Evolutionary conservation across 2,888 invertebrate genomes (phyloP).

Genomic region (Pseudanteris insignis): DNA sequence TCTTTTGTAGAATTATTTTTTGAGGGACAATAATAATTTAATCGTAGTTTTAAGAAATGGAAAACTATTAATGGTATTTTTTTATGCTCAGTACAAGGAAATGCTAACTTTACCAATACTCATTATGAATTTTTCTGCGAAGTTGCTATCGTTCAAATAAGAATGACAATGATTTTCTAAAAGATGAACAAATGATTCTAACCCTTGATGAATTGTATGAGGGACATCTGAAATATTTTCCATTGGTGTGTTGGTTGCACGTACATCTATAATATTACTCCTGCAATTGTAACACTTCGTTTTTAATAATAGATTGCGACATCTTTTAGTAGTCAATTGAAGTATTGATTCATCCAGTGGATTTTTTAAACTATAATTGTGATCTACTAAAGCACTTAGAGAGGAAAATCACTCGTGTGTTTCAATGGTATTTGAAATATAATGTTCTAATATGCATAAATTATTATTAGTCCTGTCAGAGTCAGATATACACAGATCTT

Average conservation of each 20-base stretch:
- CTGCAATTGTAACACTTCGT: slow-evolving; percentile 5
- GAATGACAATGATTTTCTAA: slow-evolving; percentile 2
- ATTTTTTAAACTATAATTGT: slow-evolving; percentile 8
- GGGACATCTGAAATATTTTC: background rate
- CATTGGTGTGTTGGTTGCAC: background rate
- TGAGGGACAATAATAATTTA: background rate
- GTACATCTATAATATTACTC: background rate
- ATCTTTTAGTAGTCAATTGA: slow-evolving; percentile 6
- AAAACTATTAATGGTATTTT: slow-evolving; percentile 3
- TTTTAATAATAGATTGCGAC: slow-evolving; percentile 10
- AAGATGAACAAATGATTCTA: slow-evolving; percentile 13
- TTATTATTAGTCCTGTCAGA: background rate
- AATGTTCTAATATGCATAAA: slow-evolving; percentile 7
- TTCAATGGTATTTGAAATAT: slow-evolving; percentile 9
- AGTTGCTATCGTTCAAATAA: slow-evolving; percentile 2
- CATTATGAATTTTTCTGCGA: slow-evolving; percentile 4
- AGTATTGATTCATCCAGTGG: slow-evolving; percentile 7
- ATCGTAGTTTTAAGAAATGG: slow-evolving; percentile 6
- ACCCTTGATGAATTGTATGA: slow-evolving; percentile 4
- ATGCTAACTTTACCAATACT: slow-evolving; percentile 10
- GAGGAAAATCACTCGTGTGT: slow-evolving; percentile 5
- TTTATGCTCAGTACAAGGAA: slow-evolving; percentile 14
- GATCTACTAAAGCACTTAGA: slow-evolving; percentile 6
- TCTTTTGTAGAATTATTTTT: slow-evolving; percentile 1
- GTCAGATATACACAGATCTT: slow-evolving; percentile 11